These are phyloP conservation scores for Oscheius onirici DNA, from an alignment of 2,888 invertebrate genomes.

Conservation along the genomic window DNA sequence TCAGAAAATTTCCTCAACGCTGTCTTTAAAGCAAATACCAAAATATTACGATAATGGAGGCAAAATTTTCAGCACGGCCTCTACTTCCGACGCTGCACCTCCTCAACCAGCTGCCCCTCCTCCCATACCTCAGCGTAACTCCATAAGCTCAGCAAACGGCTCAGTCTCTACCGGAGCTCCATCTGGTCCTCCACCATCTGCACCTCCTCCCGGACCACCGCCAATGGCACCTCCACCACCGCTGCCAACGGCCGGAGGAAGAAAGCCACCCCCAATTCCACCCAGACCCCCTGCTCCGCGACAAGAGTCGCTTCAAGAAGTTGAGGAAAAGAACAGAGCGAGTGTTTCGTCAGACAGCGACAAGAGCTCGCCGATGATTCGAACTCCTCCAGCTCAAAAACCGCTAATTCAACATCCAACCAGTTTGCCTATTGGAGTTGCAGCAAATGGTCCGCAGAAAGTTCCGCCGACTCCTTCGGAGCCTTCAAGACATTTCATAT, in stretches of 20 bases:
- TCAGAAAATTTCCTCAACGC: neutral
- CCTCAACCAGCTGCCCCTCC: conserved; percentile 39
- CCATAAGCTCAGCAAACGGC: neutral
- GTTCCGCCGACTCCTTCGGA: conserved; percentile 51
- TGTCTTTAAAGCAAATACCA: no score
- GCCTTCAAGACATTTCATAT: conserved; percentile 61
- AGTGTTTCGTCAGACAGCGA: conserved; percentile 11
- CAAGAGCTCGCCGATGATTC: neutral
- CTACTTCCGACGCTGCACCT: conserved; percentile 27
- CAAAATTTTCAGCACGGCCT: neutral
- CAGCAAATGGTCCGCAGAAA: conserved; percentile 40
- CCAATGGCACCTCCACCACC: conserved; percentile 34
- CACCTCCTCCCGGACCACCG: conserved; percentile 29
- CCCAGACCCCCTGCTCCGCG: conserved; percentile 39
- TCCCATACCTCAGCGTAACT: conserved; percentile 34
- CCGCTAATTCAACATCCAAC: conserved; percentile 32
- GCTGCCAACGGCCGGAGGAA: neutral
- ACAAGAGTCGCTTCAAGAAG: conserved; percentile 3
- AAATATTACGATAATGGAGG: neutral
- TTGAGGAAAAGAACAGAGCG: neutral
- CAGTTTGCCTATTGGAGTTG: conserved; percentile 39
- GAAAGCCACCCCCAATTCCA: conserved; percentile 43
- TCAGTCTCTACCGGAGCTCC: conserved; percentile 22
- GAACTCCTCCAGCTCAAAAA: neutral
- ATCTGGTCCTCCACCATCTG: conserved; percentile 35